Percentiles rank a stretch among this genome's conserved stretches.
These are phyloP conservation scores for Andrena praecox DNA, from an alignment of 2,888 invertebrate species.

Conservation along the genomic window DNA sequence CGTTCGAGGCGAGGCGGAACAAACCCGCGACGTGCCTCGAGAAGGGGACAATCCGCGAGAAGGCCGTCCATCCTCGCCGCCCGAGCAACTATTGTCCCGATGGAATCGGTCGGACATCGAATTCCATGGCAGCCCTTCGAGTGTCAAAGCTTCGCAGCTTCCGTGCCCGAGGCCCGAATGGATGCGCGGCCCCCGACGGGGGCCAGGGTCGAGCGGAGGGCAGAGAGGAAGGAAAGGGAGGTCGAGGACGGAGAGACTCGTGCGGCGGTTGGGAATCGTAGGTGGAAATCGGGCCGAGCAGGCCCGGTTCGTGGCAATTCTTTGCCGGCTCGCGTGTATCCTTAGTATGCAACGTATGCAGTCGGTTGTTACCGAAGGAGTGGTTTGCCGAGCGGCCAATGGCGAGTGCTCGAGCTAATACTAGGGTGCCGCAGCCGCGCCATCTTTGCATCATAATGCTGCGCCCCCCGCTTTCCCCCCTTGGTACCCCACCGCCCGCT, in stretches of 20 bases:
- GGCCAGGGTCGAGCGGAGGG: too few relatives aligned
- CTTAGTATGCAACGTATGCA: conserved; percentile 85
- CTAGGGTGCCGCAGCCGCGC: conserved; percentile 85
- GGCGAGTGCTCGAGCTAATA: conserved; percentile 85
- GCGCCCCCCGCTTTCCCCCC: conserved; percentile 77
- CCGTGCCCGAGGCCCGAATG: neutral
- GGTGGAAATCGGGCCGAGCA: conserved; percentile 58
- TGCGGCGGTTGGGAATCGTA: conserved; percentile 51
- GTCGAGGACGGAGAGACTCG: conserved; percentile 10
- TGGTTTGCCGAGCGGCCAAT: conserved; percentile 84
- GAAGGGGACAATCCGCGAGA: conserved; percentile 52
- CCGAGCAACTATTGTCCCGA: conserved; percentile 18
- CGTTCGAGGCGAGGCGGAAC: conserved; percentile 68
- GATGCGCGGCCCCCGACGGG: too few relatives aligned
- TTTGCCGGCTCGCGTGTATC: conserved; percentile 82
- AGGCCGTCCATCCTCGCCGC: conserved; percentile 57
- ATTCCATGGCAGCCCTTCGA: neutral
- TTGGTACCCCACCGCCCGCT: conserved; percentile 66
- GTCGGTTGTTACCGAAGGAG: conserved; percentile 85
- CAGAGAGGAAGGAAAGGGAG: conserved; percentile 1
- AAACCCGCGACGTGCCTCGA: conserved; percentile 35
- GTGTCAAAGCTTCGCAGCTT: neutral
- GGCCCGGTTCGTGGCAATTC: conserved; percentile 73
- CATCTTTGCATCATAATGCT: conserved; percentile 85
- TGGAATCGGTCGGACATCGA: neutral